Evolutionary conservation across 2,888 invertebrate genomes (phyloP).

Genomic region (Caenorhabditis sp.): DNA sequence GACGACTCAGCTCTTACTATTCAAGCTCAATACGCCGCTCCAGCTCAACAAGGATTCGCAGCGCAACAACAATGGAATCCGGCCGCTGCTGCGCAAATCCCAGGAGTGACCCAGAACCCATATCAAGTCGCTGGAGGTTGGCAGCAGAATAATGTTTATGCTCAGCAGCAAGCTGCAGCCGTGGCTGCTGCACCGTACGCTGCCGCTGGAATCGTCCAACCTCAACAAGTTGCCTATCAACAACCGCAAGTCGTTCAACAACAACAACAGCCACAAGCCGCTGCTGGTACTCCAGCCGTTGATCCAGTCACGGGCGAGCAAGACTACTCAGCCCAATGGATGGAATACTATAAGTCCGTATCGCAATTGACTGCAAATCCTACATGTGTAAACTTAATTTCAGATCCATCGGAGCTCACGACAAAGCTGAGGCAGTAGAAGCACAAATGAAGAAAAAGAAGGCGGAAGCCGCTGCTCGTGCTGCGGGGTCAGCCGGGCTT

Average conservation of each 20-base stretch:
- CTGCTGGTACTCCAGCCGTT: constrained; percentile 73
- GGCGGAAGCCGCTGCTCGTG: constrained; percentile 59
- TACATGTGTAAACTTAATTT: neutral
- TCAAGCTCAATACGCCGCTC: constrained; percentile 21
- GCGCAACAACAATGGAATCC: constrained; percentile 43
- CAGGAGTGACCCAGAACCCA: constrained; percentile 26
- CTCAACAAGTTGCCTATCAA: constrained; percentile 38
- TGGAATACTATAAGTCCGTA: constrained; percentile 92
- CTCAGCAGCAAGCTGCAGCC: constrained; percentile 23
- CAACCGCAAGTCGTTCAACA: constrained; percentile 41
- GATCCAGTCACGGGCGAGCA: constrained; percentile 86
- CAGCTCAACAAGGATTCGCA: constrained; percentile 12
- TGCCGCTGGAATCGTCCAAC: constrained; percentile 25
- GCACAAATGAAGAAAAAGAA: constrained; percentile 83
- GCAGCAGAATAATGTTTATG: constrained; percentile 36
- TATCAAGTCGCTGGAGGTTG: constrained; percentile 46
- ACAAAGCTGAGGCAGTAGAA: constrained; percentile 85
- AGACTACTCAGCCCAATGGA: constrained; percentile 98
- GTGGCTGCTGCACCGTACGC: constrained; percentile 35
- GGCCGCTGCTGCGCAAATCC: constrained; percentile 13
- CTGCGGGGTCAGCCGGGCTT: constrained; percentile 73
- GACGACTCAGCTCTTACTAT: constrained; percentile 59
- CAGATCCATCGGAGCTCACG: constrained; percentile 61
- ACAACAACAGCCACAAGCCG: constrained; percentile 32
- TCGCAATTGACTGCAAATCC: neutral